Conservation (phyloP, 2,797 vertebrate species). For the Danio albolineatus region DNA sequence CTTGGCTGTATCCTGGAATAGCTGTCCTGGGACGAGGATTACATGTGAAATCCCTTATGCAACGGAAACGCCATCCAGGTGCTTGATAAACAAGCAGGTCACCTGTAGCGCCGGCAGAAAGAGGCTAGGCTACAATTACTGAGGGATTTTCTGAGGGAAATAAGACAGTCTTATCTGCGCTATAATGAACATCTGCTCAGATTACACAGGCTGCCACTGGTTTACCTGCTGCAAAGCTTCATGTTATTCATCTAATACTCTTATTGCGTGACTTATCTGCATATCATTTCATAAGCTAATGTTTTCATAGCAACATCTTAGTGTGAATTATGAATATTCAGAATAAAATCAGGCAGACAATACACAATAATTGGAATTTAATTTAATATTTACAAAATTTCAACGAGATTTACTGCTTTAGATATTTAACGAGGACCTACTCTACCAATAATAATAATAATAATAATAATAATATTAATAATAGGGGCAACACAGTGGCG, state of each 20-base stretch:
- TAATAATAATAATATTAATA: no score
- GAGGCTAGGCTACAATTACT: slow-evolving; percentile 18
- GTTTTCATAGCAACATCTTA: neutral
- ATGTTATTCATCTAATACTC: slow-evolving; percentile 14
- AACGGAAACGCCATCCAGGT: slow-evolving; percentile 65
- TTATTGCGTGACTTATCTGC: neutral
- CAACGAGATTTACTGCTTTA: no score
- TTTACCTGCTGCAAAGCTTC: slow-evolving; percentile 11
- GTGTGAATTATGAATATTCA: no score
- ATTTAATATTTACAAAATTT: no score
- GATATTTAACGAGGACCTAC: no score
- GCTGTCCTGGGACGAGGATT: slow-evolving; percentile 73
- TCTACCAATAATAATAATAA: no score
- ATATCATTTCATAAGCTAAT: neutral
- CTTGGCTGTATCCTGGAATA: slow-evolving; percentile 71
- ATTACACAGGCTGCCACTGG: slow-evolving; percentile 1
- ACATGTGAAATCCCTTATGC: slow-evolving; percentile 74
- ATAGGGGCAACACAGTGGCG: no score
- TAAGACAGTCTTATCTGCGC: slow-evolving; percentile 2
- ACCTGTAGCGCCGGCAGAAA: slow-evolving; percentile 11
- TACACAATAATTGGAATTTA: no score
- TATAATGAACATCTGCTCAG: neutral
- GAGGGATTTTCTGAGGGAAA: neutral
- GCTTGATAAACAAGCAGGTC: slow-evolving; percentile 45
- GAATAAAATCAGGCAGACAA: no score